Base-by-base conservation (phyloP, 2,113 vertebrate species). In the Xiphophorus hellerii region DNA sequence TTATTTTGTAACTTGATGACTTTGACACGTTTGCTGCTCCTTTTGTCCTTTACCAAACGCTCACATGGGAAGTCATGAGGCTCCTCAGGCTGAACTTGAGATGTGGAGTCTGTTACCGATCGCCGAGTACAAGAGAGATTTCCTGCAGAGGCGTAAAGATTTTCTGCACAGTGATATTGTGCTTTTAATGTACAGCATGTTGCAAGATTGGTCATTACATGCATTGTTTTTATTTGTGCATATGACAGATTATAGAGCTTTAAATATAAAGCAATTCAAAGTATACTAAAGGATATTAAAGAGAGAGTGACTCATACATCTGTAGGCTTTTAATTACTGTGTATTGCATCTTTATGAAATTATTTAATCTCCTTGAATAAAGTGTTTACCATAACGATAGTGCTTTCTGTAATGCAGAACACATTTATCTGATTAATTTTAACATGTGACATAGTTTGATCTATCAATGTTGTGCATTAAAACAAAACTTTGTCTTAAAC, bases 31-130 rank as follows among this genome's bases (percentile, higher is more conserved):
- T 15, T 73, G 58, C 44, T 48, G 44, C 17, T 48, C 44, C 17
- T 69, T 20, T 65, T 60, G 4, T 58, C 62, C 31, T 66, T 44
- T 69, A 35, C 28, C 79, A 65, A 73, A 42, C 66, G 37, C 37
- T 86, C 85, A 76, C 77, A 69, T 86, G 84, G 84, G 66, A 29
- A 51, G 62, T 83, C 78, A 82, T 70, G 77, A 82, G 83, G 51
- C 30, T 31, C 29, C 67, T 70, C 30, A 35, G 69, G 13, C 65
- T 58, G 62, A 77, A 73, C 35, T 79, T 35, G 31, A 81, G 72
- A 73, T 62, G 28, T 79, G 80, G 51, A 77, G 30, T 78, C 31
- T 82, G 74, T 74, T 13, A 30, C 28, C 20, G 69, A 31, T 80
- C 27, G 71, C 35, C n/a, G 69, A 82, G 30, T 73, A 27, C 37